A percentile compares a stretch with the other conserved stretches of the same genome.
phyloP scores from a whole-genome alignment of 2,113 vertebrate genomes.

The Podarcis raffonei region DNA sequence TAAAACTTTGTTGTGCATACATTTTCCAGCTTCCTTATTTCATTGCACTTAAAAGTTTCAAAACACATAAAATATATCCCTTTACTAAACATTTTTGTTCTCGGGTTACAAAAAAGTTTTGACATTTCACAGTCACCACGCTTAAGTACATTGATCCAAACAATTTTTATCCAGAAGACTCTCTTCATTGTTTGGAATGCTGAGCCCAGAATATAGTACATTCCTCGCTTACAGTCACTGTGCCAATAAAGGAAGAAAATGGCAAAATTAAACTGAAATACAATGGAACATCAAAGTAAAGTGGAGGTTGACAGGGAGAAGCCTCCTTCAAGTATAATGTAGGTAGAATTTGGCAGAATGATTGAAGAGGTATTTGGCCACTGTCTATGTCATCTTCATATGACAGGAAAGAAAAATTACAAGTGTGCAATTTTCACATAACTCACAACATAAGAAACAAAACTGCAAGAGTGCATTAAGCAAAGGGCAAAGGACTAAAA shows the following conservation, averaged over 20 bases:
- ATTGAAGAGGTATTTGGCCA: conserved; percentile 58
- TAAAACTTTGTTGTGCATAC: conserved; percentile 76
- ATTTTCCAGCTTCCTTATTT: conserved; percentile 74
- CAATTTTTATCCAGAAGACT: conserved; percentile 59
- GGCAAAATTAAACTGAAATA: conserved; percentile 10
- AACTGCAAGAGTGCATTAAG: not conserved
- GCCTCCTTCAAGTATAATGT: conserved; percentile 68
- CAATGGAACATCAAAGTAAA: conserved; percentile 36
- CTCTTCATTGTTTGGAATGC: conserved; percentile 54
- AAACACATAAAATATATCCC: conserved; percentile 86
- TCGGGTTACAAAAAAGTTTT: conserved; percentile 83
- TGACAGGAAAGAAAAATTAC: conserved; percentile 63
- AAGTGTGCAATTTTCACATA: conserved; percentile 15
- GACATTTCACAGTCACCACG: conserved; percentile 87
- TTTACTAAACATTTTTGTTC: conserved; percentile 78
- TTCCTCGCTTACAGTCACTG: conserved; percentile 56
- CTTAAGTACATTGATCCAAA: conserved; percentile 74
- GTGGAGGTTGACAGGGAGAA: conserved; percentile 37
- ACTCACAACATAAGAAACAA: conserved; percentile 19
- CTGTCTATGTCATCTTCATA: conserved; percentile 50
- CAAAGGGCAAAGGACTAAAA: conserved; percentile 27
- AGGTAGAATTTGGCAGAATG: conserved; percentile 63
- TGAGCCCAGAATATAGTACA: conserved; percentile 61
- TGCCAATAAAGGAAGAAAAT: conserved; percentile 52
- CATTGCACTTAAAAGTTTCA: conserved; percentile 83